Conservation (phyloP, 2,888 invertebrate species). For the Drosophila ustulata region DNA sequence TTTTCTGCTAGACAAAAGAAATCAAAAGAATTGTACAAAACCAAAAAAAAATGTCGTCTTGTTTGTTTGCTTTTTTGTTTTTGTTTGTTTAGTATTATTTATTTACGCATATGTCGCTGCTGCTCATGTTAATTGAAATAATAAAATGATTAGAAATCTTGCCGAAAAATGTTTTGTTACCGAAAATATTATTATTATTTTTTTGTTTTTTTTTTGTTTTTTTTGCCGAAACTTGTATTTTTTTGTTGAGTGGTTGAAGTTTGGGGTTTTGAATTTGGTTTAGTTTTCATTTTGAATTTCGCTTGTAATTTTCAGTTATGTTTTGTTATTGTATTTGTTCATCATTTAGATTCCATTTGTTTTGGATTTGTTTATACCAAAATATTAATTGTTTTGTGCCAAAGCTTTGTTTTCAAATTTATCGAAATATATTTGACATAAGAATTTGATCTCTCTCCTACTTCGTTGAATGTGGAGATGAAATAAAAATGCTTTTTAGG, state of each 20-base stretch:
- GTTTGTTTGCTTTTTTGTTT: slow-evolving; percentile 9
- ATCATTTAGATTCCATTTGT: slow-evolving; percentile 11
- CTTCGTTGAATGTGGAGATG: slow-evolving; percentile 34
- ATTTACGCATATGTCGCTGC: slow-evolving; percentile 28
- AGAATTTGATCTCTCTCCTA: slow-evolving; percentile 17
- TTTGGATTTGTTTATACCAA: slow-evolving; percentile 35
- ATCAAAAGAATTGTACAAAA: slow-evolving; percentile 33
- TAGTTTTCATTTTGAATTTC: slow-evolving; percentile 32
- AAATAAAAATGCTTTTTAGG: slow-evolving; percentile 49
- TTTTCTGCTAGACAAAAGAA: slow-evolving; percentile 78
- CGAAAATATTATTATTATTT: slow-evolving; percentile 26
- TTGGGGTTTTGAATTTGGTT: slow-evolving; percentile 30
- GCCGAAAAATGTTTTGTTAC: slow-evolving; percentile 57
- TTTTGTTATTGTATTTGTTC: slow-evolving; percentile 26
- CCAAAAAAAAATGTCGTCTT: slow-evolving; percentile 8
- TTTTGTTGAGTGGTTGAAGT: slow-evolving; percentile 31
- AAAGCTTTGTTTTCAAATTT: slow-evolving; percentile 72
- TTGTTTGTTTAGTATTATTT: slow-evolving; percentile 16
- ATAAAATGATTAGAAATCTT: slow-evolving; percentile 42
- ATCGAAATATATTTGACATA: slow-evolving; percentile 39
- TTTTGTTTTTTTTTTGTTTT: slow-evolving; percentile 30
- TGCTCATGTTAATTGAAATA: slow-evolving; percentile 18
- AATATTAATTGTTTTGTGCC: slow-evolving; percentile 76
- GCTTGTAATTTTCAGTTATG: slow-evolving; percentile 9
- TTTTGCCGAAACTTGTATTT: slow-evolving; percentile 72